phyloP scores from a whole-genome alignment of 2,113 vertebrate species.

The Cavia aperea region DNA sequence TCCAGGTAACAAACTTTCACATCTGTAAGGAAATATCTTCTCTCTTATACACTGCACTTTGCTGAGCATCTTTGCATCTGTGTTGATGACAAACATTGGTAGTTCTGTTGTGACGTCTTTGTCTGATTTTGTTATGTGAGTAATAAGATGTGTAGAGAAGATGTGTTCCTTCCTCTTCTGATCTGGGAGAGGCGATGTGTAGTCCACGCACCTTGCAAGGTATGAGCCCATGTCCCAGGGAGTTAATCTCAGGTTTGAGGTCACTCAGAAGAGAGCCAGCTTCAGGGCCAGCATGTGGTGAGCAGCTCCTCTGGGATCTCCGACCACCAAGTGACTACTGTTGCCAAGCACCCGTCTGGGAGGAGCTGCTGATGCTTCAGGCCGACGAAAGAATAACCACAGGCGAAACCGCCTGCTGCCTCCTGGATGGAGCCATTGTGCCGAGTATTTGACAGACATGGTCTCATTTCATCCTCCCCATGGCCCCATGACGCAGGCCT shows the following conservation, averaged over 20 bases:
- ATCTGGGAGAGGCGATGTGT: neutral
- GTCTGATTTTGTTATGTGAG: neutral
- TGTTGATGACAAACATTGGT: neutral
- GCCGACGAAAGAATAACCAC: neutral
- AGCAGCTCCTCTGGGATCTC: neutral
- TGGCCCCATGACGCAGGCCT: too few species aligned
- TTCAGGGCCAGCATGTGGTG: neutral
- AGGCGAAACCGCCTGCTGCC: neutral
- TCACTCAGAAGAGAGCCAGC: neutral
- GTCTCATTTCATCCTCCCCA: neutral
- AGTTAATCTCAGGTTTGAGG: neutral
- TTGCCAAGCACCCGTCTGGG: neutral
- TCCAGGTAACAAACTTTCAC: neutral
- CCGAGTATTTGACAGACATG: neutral
- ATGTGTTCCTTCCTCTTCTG: neutral
- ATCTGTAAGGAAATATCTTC: neutral
- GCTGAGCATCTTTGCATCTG: neutral
- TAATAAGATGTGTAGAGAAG: neutral
- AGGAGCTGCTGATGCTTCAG: neutral
- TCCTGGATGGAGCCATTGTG: neutral
- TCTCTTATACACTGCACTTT: neutral
- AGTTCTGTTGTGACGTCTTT: neutral
- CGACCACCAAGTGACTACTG: neutral
- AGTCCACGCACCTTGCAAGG: neutral
- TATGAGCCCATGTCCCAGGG: neutral